Conservation (phyloP, 2,797 vertebrate genomes). For the Anisognathus igniventris region DNA sequence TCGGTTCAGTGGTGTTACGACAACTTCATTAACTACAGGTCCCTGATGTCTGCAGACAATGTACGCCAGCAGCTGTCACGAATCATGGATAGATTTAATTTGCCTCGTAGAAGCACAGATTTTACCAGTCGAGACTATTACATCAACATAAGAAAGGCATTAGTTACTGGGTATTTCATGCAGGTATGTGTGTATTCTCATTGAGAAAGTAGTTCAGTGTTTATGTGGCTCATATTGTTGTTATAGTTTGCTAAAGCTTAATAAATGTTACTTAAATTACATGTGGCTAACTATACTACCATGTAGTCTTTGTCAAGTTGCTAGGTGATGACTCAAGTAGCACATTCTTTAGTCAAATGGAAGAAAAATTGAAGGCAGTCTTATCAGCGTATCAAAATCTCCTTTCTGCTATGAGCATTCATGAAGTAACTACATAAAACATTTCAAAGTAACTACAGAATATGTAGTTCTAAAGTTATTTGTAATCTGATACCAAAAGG, state of each 20-base stretch:
- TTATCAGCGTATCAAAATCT: background rate
- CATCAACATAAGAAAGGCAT: conserved; percentile 93
- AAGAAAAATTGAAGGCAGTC: background rate
- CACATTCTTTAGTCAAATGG: background rate
- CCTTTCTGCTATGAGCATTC: background rate
- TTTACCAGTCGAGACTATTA: conserved; percentile 96
- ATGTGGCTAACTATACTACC: background rate
- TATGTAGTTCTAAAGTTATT: background rate
- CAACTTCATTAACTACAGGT: conserved; percentile 99
- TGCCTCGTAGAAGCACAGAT: conserved; percentile 93
- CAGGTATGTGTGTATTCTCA: conserved; percentile 78
- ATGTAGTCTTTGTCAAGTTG: background rate
- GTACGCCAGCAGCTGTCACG: conserved; percentile 96
- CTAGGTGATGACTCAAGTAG: background rate
- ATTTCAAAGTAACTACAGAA: background rate
- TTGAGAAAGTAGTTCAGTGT: background rate
- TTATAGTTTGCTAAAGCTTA: background rate
- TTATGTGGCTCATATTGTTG: background rate
- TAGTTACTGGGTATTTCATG: conserved; percentile 97
- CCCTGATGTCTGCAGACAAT: conserved; percentile 99
- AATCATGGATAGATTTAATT: conserved; percentile 98
- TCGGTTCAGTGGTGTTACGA: conserved; percentile 99
- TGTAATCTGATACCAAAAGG: background rate
- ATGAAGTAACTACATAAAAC: background rate
- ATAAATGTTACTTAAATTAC: background rate